Evolutionary conservation across 2,888 invertebrate genomes (phyloP), one percentile per base, ranked within the genome.

Genomic region (Pasiphila rectangulata): DNA sequence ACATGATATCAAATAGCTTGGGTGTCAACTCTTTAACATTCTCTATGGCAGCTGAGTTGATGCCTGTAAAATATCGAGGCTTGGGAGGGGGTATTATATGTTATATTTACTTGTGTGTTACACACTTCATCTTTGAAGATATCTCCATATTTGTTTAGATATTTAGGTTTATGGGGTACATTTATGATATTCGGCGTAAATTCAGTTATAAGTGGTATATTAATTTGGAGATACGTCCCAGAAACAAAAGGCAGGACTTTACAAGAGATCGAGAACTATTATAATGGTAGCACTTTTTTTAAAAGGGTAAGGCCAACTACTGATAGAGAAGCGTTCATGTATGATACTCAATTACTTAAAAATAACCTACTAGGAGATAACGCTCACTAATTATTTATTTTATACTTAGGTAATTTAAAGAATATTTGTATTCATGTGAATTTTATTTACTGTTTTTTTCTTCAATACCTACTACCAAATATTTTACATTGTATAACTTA

Each of bases 201-300:
- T 20, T 42, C 35, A 2, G 5, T 24, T 0, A 4, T 59, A 16
- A 51, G 46, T 24, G 47, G 39, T 0, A 10, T 47, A 0, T 39
- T 47, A 4, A 49, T 59, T 1, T 56, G 54, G 52, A 51, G 32
- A 25, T 59, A 39, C 44, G 47, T 59, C 0, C 59, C 59, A 1
- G 57, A 59, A 29, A 59, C 59, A 4, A n/a, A n/a, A n/a, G n/a
- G n/a, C n/a, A n/a, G n/a, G n/a, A n/a, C n/a, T n/a, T n/a, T n/a
- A n/a, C n/a, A 56, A 56, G 56, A 59, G 15, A 51, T 57, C 4
- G 59, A 59, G 37, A 47, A 56, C 9, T 56, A 49, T 34, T 59
- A 57, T 35, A n/a, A n/a, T n/a, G n/a, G n/a, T n/a, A n/a, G n/a
- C n/a, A n/a, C n/a, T n/a, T n/a, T n/a, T 27, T 20, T 2, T 25